Percentiles rank a stretch among this genome's conserved stretches.
phyloP scores from a whole-genome alignment of 1,140 invertebrate species.

The Leptonema lineaticorne region DNA sequence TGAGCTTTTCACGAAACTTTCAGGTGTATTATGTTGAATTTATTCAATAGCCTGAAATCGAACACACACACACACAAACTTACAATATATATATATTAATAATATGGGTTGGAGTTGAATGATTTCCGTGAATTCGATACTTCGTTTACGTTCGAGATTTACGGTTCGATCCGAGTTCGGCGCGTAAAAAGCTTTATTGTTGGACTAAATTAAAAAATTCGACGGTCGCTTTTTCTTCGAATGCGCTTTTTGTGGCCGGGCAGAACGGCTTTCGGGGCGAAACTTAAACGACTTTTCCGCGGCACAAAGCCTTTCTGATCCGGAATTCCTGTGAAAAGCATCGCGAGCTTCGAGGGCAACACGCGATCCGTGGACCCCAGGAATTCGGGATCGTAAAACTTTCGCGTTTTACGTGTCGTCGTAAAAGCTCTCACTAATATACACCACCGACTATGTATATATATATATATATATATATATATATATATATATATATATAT shows the following conservation, averaged over 20 bases:
- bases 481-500: neutral
- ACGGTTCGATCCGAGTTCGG: too few relatives aligned
- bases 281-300: conserved; percentile 31
- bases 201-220: neutral
- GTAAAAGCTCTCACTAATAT: conserved; percentile 25
- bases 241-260: neutral
- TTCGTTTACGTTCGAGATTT: too few relatives aligned
- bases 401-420: conserved; percentile 32
- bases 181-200: too few relatives aligned
- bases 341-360: too few relatives aligned
- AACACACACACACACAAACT: too few relatives aligned
- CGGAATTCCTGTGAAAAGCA: conserved; percentile 11
- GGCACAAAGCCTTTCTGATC: conserved; percentile 26
- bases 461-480: conserved; percentile 4
- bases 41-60: too few relatives aligned
- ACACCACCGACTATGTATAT: neutral
- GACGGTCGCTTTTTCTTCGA: neutral
- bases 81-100: too few relatives aligned
- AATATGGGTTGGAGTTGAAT: too few relatives aligned
- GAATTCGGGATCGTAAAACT: conserved; percentile 34
- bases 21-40: too few relatives aligned
- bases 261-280: neutral
- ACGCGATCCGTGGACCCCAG: conserved; percentile 27
- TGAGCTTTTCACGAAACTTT: too few relatives aligned
- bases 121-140: too few relatives aligned